A percentile compares a stretch with the other conserved stretches of the same genome.
Evolutionary conservation across 2,113 vertebrate species (phyloP).

Genomic region (Etia nguti): DNA sequence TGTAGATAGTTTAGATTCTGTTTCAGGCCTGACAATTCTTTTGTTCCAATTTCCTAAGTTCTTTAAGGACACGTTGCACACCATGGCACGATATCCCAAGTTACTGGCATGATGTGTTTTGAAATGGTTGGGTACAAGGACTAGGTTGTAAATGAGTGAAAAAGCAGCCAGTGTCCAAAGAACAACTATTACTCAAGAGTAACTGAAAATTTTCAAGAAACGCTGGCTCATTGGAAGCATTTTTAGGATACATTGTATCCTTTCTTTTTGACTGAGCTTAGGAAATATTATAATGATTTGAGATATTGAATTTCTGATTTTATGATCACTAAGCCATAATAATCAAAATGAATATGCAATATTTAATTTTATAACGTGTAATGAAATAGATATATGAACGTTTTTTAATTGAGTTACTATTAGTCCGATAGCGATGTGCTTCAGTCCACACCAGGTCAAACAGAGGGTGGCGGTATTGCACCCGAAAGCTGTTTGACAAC

Average conservation of each 20-base stretch:
- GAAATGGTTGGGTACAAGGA: too few relatives aligned
- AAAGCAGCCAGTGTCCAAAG: too few relatives aligned
- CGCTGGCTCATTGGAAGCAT: not conserved
- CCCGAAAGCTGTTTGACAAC: not conserved
- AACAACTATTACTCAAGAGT: not conserved
- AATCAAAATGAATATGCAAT: not conserved
- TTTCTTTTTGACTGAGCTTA: not conserved
- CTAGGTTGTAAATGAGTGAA: too few relatives aligned
- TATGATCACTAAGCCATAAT: not conserved
- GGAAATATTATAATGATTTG: not conserved
- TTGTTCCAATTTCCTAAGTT: not conserved
- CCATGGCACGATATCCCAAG: too few relatives aligned
- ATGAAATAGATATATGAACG: not conserved
- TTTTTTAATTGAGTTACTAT: not conserved
- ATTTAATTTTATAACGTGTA: not conserved
- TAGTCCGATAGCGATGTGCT: not conserved
- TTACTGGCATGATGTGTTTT: too few relatives aligned
- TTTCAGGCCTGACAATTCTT: not conserved
- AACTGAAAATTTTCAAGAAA: not conserved
- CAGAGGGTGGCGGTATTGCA: not conserved
- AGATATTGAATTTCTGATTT: not conserved
- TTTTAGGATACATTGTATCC: not conserved
- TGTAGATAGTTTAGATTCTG: not conserved
- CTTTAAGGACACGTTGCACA: too few relatives aligned
- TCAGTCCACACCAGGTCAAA: not conserved